Base-by-base conservation (phyloP, 1,140 invertebrate species). In the Lordiphosa mommai region DNA sequence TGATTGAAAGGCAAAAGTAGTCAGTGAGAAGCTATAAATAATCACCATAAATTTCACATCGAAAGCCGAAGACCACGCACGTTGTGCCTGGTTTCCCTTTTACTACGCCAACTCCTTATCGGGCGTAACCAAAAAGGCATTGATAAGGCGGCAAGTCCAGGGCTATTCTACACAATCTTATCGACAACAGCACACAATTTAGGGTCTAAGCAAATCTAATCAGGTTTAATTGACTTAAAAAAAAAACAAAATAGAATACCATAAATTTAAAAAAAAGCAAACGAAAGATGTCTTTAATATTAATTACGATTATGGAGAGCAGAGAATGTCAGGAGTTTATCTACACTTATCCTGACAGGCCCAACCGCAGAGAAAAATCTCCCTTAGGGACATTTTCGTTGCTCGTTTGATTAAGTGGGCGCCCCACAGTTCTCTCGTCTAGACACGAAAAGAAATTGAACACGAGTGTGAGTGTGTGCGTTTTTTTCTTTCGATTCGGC, bases 381-480 rank as follows among this genome's bases (percentile, higher is more conserved):
- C 51, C 53, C 64, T 46, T 12, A 67, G 63, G 64, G 46, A 67
- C 40, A 36, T 68, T 16, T 43, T 32, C 27, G n/a, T 37, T 56
- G 30, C 32, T 37, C 48, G 46, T 32, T 82, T 85, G 77, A 84
- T 84, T 84, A 85, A 84, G 77, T 77, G 72, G 77, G 68, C 77
- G 56, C 65, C 79, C 77, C 79, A 76, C 38, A 40, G 74, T 36
- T 47, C 36, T 38, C 1, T 38, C 29, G 63, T 66, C 63, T 66
- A 66, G 63, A 67, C 61, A 10, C 30, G 52, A 52, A 9, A 64
- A 6, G 5, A 41, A 29, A 10, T n/a, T 20, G 10, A 27, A 20
- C 16, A 17, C 40, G 4, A 20, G 13, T 16, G 2, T 12, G 17
- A 10, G 5, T 32, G 6, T n/a, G 33, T 27, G 13, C 20, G 13